Base-by-base conservation (phyloP, 2,888 invertebrate species). In the Pterostichus niger region DNA sequence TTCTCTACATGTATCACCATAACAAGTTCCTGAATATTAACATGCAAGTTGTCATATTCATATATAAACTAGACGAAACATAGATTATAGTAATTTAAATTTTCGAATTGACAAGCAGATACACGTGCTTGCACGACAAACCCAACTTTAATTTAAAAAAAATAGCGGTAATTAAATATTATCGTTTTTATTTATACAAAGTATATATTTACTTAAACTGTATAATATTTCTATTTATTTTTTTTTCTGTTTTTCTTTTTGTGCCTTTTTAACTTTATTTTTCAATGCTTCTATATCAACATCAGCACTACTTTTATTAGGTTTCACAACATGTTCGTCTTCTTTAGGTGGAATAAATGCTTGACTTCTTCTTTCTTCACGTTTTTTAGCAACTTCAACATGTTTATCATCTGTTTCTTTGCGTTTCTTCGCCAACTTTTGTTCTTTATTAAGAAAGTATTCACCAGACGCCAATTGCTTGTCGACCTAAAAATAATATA, bases 401-500 rank as follows among this genome's bases (percentile, higher is more conserved):
- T 97, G 95, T 88, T 95, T 97, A 84, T 95, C 94, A 85, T 95
- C 94, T 85, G 94, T 94, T 87, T 96, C 95, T 88, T 95, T 94
- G 83, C 92, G 92, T 85, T 92, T 93, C 87, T 94, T 95, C 0
- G 93, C 93, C 85, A 91, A 93, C 88, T 94, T 95, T 86, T 97
- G 95, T 85, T 95, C 95, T 88, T 96, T 95, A 86, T 95, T 97
- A 76, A 99, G 93, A 93, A 99, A 99, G 90, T 97, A 99, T 91
- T 99, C 99, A 82, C 99, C 99, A 59, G 95, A 93, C n/a, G 96
- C 98, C 88, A 99, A 90, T 90, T 98, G 93, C 88, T 95, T 95
- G 89, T 99, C 99, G 87, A 98, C 91, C 91, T 89, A 83, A 82
- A 88, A 71, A 82, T 88, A 71, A 88, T 40, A 82, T 56, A 56